Conservation (phyloP, 2,113 vertebrate genomes). For the Calyptommatus sinebrachiatus region DNA sequence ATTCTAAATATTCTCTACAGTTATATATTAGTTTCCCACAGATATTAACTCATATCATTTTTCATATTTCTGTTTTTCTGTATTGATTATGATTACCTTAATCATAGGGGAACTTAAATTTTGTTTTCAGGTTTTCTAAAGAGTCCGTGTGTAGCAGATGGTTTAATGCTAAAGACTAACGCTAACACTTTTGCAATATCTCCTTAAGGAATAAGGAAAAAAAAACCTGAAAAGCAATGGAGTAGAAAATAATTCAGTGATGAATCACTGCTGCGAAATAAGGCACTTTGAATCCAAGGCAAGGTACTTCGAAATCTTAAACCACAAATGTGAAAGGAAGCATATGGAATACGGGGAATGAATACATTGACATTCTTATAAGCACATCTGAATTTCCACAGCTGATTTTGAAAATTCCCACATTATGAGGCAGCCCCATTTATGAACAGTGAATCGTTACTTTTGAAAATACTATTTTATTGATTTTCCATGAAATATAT, state of each 20-base stretch:
- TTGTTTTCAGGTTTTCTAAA: constrained; percentile 31
- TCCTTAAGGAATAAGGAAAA: constrained; percentile 44
- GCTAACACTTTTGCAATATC: constrained; percentile 7
- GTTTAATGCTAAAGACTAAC: constrained; percentile 40
- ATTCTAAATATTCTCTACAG: background rate
- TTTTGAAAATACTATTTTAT: too few species aligned
- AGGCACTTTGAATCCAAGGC: background rate
- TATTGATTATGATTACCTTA: constrained; percentile 2
- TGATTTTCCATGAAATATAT: background rate
- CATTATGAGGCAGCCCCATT: background rate
- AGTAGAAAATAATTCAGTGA: constrained; percentile 47
- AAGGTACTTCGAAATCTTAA: constrained; percentile 34
- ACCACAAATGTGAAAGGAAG: constrained; percentile 29
- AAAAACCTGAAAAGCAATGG: constrained; percentile 54
- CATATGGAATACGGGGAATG: background rate
- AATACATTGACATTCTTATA: background rate
- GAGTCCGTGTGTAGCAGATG: constrained; percentile 41
- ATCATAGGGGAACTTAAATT: constrained; percentile 9
- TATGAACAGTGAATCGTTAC: background rate
- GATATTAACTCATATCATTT: background rate
- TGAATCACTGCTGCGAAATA: constrained; percentile 48
- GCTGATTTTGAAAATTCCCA: background rate
- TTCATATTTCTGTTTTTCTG: background rate
- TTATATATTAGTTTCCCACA: background rate
- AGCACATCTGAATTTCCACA: background rate